phyloP scores from a whole-genome alignment of 2,797 vertebrate species.

The Fundulus diaphanus region DNA sequence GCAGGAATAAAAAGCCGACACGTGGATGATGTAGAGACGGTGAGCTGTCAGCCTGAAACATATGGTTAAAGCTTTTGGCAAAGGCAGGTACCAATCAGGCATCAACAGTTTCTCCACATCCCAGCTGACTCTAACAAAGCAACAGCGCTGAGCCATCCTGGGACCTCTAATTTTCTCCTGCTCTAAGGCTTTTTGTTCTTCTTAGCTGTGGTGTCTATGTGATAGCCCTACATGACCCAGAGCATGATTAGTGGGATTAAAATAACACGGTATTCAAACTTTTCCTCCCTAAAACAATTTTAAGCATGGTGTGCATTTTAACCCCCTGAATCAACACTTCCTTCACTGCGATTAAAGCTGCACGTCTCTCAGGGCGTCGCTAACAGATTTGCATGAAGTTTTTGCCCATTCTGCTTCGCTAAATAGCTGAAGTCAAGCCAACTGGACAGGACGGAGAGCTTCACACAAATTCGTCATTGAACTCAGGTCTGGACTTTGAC shows the following conservation, averaged over 20 bases:
- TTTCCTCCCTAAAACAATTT: neutral
- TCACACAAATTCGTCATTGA: too few species aligned
- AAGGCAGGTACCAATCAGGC: conserved; percentile 9
- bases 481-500: too few species aligned
- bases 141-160: neutral
- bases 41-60: conserved; percentile 33
- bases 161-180: conserved; percentile 1
- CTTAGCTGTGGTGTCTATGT: too few species aligned
- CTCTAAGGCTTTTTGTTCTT: conserved; percentile 5
- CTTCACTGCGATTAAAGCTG: too few species aligned
- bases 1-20: conserved; percentile 20
- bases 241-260: neutral
- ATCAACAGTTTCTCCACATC: conserved; percentile 20
- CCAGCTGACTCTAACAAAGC: conserved; percentile 10
- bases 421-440: too few species aligned
- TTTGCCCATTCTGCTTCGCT: too few species aligned
- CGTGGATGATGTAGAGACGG: conserved; percentile 21
- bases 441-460: too few species aligned
- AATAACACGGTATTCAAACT: neutral
- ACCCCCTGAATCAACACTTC: neutral
- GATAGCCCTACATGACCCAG: neutral
- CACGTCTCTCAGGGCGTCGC: too few species aligned
- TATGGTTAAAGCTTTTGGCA: conserved; percentile 43
- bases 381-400: too few species aligned
- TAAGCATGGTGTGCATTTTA: neutral